Evolutionary conservation across 2,113 vertebrate species (phyloP).

Genomic region (Pardalotus punctatus): DNA sequence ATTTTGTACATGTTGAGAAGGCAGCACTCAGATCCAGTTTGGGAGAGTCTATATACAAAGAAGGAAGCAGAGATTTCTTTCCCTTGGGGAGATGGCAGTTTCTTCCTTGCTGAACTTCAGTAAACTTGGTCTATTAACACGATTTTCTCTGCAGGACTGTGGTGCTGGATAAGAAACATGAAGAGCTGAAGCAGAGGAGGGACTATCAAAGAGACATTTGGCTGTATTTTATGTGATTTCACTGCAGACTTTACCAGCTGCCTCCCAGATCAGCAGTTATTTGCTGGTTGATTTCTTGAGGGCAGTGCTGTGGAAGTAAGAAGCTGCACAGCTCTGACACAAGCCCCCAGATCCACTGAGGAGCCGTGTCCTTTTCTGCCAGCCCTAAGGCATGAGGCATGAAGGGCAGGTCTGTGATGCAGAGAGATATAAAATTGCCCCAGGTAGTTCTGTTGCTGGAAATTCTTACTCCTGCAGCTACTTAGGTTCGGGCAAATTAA

Average conservation of each 20-base stretch:
- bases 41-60: neutral
- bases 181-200: constrained; percentile 40
- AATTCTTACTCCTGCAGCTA: constrained; percentile 21
- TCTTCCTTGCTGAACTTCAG: constrained; percentile 26
- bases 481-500: neutral
- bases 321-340: neutral
- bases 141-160: constrained; percentile 55
- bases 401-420: constrained; percentile 40
- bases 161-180: constrained; percentile 27
- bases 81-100: neutral
- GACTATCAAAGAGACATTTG: constrained; percentile 34
- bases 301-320: constrained; percentile 5
- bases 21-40: neutral
- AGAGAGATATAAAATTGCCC: constrained; percentile 14
- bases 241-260: constrained; percentile 13
- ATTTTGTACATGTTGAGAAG: neutral
- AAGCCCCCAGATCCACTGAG: neutral
- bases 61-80: constrained; percentile 32
- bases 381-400: constrained; percentile 25
- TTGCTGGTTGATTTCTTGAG: constrained; percentile 23
- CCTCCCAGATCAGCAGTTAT: neutral
- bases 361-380: neutral
- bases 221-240: constrained; percentile 31
- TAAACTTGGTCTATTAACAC: constrained; percentile 3
- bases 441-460: constrained; percentile 2